Base-by-base conservation (phyloP, 23 tunicate genomes). In the Styela plicata region DNA sequence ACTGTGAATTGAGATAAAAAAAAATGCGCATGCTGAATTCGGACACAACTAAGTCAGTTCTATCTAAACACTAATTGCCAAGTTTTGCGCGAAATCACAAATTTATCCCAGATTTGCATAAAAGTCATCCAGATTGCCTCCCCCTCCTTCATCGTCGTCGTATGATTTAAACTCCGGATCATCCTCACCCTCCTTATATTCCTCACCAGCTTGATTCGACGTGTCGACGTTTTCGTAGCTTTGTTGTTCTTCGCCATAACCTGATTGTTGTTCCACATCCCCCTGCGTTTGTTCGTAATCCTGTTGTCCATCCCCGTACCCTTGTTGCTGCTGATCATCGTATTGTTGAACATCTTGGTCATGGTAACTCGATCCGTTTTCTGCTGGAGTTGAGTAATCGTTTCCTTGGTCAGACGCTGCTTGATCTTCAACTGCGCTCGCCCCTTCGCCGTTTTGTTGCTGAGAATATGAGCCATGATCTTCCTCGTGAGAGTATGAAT, bases 111-210 rank as follows among this genome's bases (percentile, higher is more conserved):
- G 64, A 18, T 52, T 76, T 21, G 81, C 81, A 44, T 76, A 76
- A 44, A 76, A 76, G 31, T 76, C 81, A 44, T 76, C 81, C 66
- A 76, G 53, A 24, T 44, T 53, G 24, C 81, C 81, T 23, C 22
- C 81, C n/a, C 53, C 22, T 17, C 33, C 0, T 74, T 74, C 79
- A 17, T 76, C 53, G 13, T 33, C 33, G 36, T 44, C 81, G 22
- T 53, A 53, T 18, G 26, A 26, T 1, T 76, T 57, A 26, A 27
- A 53, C 10, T 76, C 81, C 21, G 78, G 17, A 73, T 73, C 78
- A 53, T 34, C 78, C 21, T 73, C 78, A 3, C 31, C 81, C 21
- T 76, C 66, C 53, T 36, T 67, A 31, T 76, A 76, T 53, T 53
- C 81, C 29, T 71, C 36, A 3, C 37, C 77, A 16, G 34, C 36